Evolutionary conservation across 2,888 invertebrate genomes (phyloP).

Genomic region (Microchrysa polita): DNA sequence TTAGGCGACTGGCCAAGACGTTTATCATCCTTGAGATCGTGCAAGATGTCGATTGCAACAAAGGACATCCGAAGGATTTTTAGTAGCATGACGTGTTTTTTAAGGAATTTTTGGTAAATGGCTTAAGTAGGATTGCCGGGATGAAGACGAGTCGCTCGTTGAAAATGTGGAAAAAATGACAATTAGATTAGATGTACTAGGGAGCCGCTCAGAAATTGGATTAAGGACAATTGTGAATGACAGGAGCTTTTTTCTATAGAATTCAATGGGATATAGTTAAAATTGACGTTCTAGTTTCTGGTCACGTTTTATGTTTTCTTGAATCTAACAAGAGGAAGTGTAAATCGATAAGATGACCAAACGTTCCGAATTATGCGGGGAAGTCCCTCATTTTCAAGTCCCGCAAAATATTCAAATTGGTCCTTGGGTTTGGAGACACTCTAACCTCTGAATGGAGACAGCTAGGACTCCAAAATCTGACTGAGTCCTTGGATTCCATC

Average conservation of each 20-base stretch:
- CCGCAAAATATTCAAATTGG: no score
- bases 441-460: no score
- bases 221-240: background rate
- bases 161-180: constrained; percentile 2
- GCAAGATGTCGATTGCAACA: constrained; percentile 25
- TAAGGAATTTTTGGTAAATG: constrained; percentile 29
- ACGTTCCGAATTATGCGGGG: no score
- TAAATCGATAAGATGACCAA: no score
- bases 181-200: constrained; percentile 29
- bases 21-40: no score
- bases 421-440: no score
- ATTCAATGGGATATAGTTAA: constrained; percentile 5
- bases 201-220: background rate
- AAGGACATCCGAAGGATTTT: constrained; percentile 3
- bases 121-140: constrained; percentile 18
- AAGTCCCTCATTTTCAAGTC: no score
- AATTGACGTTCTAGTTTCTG: background rate
- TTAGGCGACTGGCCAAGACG: no score
- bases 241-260: background rate
- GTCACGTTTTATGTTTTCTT: no score
- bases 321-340: no score
- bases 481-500: no score
- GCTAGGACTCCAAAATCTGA: no score
- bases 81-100: constrained; percentile 21
- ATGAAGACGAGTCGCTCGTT: background rate